These are phyloP conservation scores for Pachyseris speciosa DNA, from an alignment of 64 coral and sea anemone species.

Conservation along the genomic window DNA sequence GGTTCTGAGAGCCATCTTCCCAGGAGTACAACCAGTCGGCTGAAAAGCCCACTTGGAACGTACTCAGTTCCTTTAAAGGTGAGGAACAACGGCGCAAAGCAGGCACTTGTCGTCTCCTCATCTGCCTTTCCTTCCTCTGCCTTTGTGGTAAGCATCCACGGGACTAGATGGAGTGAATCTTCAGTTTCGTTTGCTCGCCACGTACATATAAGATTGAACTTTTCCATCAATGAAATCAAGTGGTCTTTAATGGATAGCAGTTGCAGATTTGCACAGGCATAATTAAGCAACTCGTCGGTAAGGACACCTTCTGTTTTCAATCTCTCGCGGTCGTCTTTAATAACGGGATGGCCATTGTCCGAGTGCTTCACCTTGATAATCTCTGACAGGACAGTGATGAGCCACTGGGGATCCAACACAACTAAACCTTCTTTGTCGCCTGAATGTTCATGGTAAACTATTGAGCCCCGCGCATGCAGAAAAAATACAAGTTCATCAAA, in stretches of 20 bases:
- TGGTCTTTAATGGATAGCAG: neutral
- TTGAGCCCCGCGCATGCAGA: neutral
- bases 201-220: neutral
- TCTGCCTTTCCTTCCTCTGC: neutral
- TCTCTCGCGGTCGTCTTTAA: neutral
- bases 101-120: neutral
- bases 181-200: neutral
- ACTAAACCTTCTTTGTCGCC: neutral
- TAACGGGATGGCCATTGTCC: neutral
- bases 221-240: neutral
- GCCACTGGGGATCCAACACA: slow-evolving; percentile 6
- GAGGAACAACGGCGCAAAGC: neutral
- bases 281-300: neutral
- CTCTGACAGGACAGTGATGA: neutral
- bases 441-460: neutral
- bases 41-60: slow-evolving; percentile 1
- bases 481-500: neutral
- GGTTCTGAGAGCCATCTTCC: neutral
- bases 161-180: neutral
- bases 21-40: neutral
- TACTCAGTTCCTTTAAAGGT: neutral
- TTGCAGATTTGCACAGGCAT: neutral
- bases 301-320: neutral
- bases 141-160: neutral
- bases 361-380: neutral